These are phyloP conservation scores for Hystrix brachyura DNA, from an alignment of 2,113 vertebrate genomes.

Conservation along the genomic window DNA sequence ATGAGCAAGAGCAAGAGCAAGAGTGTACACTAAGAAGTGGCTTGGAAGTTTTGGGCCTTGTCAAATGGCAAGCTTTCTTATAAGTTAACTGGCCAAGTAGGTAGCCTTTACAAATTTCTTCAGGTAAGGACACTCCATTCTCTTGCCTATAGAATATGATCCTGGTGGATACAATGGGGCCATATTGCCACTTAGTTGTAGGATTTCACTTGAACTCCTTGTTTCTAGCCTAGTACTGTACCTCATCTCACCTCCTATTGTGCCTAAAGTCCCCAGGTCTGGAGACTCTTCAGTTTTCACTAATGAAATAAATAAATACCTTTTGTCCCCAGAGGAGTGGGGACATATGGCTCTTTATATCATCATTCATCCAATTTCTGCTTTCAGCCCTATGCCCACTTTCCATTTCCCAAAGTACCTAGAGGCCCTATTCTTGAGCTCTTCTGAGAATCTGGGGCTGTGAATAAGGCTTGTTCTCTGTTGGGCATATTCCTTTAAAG, in stretches of 20 bases:
- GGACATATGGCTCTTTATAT: neutral
- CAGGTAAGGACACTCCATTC: neutral
- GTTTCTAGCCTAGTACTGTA: neutral
- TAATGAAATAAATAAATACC: neutral
- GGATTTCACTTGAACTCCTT: constrained; percentile 17
- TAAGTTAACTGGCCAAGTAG: constrained; percentile 12
- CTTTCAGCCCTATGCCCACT: neutral
- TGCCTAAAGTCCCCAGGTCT: neutral
- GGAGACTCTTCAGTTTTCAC: constrained; percentile 51
- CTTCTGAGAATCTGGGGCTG: neutral
- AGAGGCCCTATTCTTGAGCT: neutral
- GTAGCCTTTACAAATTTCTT: constrained; percentile 36
- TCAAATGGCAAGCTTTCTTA: constrained; percentile 2
- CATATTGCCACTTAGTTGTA: neutral
- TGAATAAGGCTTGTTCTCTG: constrained; percentile 5
- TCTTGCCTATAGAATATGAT: neutral
- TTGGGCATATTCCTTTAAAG: constrained; percentile 4
- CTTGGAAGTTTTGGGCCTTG: neutral
- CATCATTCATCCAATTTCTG: neutral
- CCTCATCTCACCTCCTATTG: constrained; percentile 11
- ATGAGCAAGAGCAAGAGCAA: neutral
- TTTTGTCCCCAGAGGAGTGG: neutral
- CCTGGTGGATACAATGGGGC: neutral
- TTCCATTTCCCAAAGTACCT: neutral
- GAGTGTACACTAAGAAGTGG: neutral